Base-by-base conservation (phyloP, 2,888 invertebrate genomes). In the Aricia artaxerxes region DNA sequence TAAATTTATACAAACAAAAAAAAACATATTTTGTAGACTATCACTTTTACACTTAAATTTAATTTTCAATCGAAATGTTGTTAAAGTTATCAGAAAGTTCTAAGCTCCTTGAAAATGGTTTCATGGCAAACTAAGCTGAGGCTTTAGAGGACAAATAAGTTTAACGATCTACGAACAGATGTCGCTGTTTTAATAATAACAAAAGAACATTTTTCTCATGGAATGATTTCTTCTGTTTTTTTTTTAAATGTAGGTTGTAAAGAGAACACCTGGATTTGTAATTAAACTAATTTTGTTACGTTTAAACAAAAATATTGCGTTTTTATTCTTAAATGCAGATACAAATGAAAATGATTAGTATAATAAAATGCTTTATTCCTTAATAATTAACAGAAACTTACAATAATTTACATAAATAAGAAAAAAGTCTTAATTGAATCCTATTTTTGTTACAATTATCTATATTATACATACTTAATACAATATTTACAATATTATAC, bases 111-210 rank as follows among this genome's bases (percentile, higher is more conserved):
- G 35, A 3, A 69, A 35, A 69, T 24, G 64, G 31, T 69, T 69
- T 35, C 13, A 69, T 13, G 5, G 35, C 1, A 13, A 13, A 69
- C 13, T 69, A 4, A 13, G 16, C 69, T 35, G 35, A 69, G 69
- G 69, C 69, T 69, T 69, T 38, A 69, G 69, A 69, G 69, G 35
- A 69, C 64, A 64, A 64, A 64, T 11, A 11, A 38, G 69, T 69
- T 69, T 38, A 2, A 69, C 35, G 16, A 69, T 69, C 1, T 16
- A 13, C 35, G 16, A 69, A 69, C 35, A 69, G 69, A 69, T 69
- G 69, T 35, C 69, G 69, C 69, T 69, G 69, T 69, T 38, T 69
- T 16, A 69, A 5, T 16, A 16, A 16, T 38, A 64, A 16, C 16
- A 16, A 24, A 24, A 7, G 6, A 7, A n/a, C 1, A 24, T 49